phyloP scores from a whole-genome alignment of 92 coral and sea anemone genomes.

The Phenganax subtilis region DNA sequence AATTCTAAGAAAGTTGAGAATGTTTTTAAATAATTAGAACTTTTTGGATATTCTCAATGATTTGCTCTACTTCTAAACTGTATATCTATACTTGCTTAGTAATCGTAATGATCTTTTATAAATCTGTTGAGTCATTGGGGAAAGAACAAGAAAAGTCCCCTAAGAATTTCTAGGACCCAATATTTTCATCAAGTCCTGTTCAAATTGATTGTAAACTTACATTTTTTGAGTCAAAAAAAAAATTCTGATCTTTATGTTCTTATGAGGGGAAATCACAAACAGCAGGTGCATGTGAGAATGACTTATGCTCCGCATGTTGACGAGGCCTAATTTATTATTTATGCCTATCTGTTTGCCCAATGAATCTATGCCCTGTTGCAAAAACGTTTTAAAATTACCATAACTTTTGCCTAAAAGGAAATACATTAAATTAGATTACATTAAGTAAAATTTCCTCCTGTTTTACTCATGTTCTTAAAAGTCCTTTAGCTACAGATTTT shows the following conservation, averaged over 20 bases:
- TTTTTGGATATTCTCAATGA: not conserved
- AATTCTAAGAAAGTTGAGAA: slow-evolving; percentile 6
- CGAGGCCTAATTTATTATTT: slow-evolving; percentile 33
- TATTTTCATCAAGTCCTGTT: no score
- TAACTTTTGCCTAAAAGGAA: slow-evolving; percentile 2
- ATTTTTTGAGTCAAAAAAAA: no score
- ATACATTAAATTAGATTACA: slow-evolving; percentile 13
- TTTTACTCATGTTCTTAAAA: not conserved
- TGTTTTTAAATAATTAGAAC: not conserved
- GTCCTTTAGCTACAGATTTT: not conserved
- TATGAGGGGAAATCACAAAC: not conserved
- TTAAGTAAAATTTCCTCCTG: not conserved
- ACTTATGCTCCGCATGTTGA: not conserved
- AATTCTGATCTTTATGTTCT: not conserved
- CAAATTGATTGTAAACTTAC: no score
- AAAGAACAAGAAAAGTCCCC: no score
- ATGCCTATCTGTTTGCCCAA: slow-evolving; percentile 3
- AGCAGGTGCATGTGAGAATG: slow-evolving; percentile 23
- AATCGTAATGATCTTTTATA: no score
- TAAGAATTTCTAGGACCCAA: no score
- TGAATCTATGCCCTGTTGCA: not conserved
- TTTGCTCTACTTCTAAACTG: not conserved
- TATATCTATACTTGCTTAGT: no score
- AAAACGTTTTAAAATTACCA: slow-evolving; percentile 4
- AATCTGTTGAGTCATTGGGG: no score